A percentile compares a stretch with the other conserved stretches of the same genome.
These are phyloP conservation scores for Orthonevra nobilis DNA, from an alignment of 2,888 invertebrate genomes.

Conservation along the genomic window DNA sequence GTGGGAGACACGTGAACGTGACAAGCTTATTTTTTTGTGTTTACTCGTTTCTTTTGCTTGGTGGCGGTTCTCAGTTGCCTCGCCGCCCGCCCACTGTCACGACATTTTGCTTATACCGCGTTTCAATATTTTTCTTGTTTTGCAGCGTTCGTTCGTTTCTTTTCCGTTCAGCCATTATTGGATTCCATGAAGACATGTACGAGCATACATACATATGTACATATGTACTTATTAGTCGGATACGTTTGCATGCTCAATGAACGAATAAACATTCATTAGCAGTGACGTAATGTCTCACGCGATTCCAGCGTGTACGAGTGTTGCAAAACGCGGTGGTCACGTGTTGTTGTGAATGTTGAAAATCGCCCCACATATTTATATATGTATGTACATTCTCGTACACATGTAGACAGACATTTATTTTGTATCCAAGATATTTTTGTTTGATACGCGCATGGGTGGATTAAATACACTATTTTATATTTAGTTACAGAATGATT, in stretches of 20 bases:
- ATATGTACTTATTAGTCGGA: too few species aligned
- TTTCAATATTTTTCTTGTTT: slow-evolving; percentile 43
- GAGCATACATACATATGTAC: slow-evolving; percentile 4
- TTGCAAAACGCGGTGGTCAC: slow-evolving; percentile 76
- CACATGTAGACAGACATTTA: slow-evolving; percentile 15
- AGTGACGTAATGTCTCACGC: slow-evolving; percentile 80
- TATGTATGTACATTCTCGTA: too few species aligned
- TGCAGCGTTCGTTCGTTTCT: slow-evolving; percentile 66
- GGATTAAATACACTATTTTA: background rate
- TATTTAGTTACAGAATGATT: too few species aligned
- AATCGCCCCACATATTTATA: too few species aligned
- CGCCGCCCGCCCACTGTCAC: too few species aligned
- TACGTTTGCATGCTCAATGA: slow-evolving; percentile 29
- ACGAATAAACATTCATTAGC: slow-evolving; percentile 74
- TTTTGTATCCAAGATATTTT: background rate
- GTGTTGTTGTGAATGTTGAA: slow-evolving; percentile 72
- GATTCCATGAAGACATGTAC: slow-evolving; percentile 24
- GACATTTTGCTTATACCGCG: too few species aligned
- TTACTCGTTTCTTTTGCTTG: slow-evolving; percentile 26
- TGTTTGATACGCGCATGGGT: background rate
- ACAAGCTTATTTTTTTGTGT: slow-evolving; percentile 72
- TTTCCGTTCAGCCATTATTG: slow-evolving; percentile 57
- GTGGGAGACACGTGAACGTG: slow-evolving; percentile 77
- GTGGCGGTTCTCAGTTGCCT: slow-evolving; percentile 29
- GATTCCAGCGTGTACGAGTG: slow-evolving; percentile 76